Base-by-base conservation (phyloP, 2,888 invertebrate species). In the Andrena minutula region DNA sequence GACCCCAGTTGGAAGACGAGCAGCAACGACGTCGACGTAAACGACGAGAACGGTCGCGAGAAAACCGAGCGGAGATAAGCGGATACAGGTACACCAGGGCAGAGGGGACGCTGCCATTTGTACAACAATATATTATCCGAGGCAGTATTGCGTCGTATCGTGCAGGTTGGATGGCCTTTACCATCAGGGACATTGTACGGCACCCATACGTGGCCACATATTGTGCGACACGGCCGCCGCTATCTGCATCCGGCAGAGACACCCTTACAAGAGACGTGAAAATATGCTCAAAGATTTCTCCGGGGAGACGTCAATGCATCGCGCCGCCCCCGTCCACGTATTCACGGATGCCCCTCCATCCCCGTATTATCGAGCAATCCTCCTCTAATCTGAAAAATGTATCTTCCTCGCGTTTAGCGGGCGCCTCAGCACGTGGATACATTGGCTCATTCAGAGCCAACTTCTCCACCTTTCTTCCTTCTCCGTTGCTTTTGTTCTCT, bases 191-290 rank as follows among this genome's bases (percentile, higher is more conserved):
- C 89, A 92, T 92, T 93, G 92, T 92, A 84, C 83, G 69, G 61
- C 83, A 82, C 85, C 85, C 89, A 89, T 86, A 87, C 87, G 88
- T 88, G 86, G 86, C 85, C 85, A 85, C 89, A 83, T 83, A 90
- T 91, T 90, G 86, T 89, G 81, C 83, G 85, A 86, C 79, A 75
- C 76, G 85, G 78, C 72, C 81, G 75, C 73, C 86, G 91, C 93
- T 94, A 93, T 94, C 94, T 94, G 92, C 93, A 94, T 94, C 94
- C 93, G 94, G 93, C 93, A 92, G 92, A 92, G 91, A 91, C 92
- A 89, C 90, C 88, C 88, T 79, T 84, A 84, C 79, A 90, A 89
- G 89, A 91, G 93, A 92, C 93, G 91, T 92, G 91, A 92, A 93
- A 93, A 93, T 93, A 93, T 93, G 91, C 89, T 92, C 88, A 86